Conservation (phyloP, 2,888 invertebrate species). For the Ashinkailepas kermadecensis region DNA sequence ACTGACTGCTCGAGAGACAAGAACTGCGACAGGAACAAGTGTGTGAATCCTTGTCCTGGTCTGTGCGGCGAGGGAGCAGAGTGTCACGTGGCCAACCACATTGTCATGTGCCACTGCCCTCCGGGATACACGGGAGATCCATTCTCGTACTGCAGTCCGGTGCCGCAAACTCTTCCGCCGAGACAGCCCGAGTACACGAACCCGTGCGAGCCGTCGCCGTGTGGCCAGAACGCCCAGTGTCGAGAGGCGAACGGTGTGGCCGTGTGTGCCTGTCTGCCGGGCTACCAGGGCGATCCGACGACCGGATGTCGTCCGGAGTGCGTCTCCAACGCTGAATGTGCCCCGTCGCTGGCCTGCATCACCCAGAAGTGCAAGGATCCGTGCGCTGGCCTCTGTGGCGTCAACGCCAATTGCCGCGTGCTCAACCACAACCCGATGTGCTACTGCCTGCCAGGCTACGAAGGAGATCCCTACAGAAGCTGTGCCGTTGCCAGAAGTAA, state of each 20-base stretch:
- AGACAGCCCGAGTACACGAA: constrained; percentile 38
- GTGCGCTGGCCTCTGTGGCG: constrained; percentile 58
- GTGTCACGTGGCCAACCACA: constrained; percentile 37
- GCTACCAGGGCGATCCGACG: constrained; percentile 54
- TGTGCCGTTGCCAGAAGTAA: no score
- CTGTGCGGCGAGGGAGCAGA: constrained; percentile 41
- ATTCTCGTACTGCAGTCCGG: constrained; percentile 60
- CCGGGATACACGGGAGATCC: constrained; percentile 74
- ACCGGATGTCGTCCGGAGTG: constrained; percentile 60
- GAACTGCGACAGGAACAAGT: constrained; percentile 62
- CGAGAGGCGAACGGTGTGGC: constrained; percentile 42
- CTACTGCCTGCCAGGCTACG: constrained; percentile 19
- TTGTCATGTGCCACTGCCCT: constrained; percentile 58
- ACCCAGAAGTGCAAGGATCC: constrained; percentile 40
- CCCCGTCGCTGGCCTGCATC: constrained; percentile 59
- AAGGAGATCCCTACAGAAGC: no score
- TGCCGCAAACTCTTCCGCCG: constrained; percentile 37
- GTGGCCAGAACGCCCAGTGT: constrained; percentile 75
- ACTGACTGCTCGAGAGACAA: constrained; percentile 70
- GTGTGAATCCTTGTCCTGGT: constrained; percentile 54
- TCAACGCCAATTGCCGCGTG: constrained; percentile 37
- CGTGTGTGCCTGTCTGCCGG: constrained; percentile 43
- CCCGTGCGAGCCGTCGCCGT: constrained; percentile 62
- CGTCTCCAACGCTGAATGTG: constrained; percentile 65
- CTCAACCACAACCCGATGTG: constrained; percentile 44